A percentile compares a stretch with the other conserved stretches of the same genome.
Evolutionary conservation across 2,888 invertebrate genomes (phyloP).

Genomic region (Arge pagana): DNA sequence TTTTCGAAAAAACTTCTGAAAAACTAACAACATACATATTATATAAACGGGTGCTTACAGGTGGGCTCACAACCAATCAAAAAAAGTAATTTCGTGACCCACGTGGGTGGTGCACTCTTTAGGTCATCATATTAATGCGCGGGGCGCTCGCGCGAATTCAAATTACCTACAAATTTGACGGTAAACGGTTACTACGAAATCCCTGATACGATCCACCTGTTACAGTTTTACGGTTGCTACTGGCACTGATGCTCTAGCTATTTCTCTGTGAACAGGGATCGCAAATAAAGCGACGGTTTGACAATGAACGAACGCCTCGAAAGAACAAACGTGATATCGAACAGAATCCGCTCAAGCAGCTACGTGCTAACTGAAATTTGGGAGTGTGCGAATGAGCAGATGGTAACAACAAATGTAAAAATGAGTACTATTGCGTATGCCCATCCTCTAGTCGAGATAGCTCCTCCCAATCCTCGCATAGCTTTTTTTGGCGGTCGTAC

Average conservation of each 20-base stretch:
- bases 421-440: neutral
- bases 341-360: neutral
- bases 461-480: constrained; percentile 23
- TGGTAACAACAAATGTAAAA: neutral
- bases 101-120: constrained; percentile 19
- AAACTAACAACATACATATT: constrained; percentile 21
- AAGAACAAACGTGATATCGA: neutral
- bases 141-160: constrained; percentile 13
- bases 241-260: constrained; percentile 25
- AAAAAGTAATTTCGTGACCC: constrained; percentile 19
- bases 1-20: constrained; percentile 10
- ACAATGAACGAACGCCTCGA: neutral
- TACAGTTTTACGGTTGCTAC: constrained; percentile 26
- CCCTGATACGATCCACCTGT: neutral
- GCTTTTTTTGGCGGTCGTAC: neutral
- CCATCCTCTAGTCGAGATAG: neutral
- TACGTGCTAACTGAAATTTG: neutral
- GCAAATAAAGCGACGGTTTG: neutral
- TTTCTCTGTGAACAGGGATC: neutral
- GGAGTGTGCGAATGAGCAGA: neutral
- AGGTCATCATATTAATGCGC: constrained; percentile 17
- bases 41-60: constrained; percentile 20
- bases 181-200: constrained; percentile 24
- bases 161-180: constrained; percentile 6
- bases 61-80: constrained; percentile 23